These are phyloP conservation scores for Cephonodes hylas DNA, from an alignment of 2,888 invertebrate genomes.

Conservation along the genomic window DNA sequence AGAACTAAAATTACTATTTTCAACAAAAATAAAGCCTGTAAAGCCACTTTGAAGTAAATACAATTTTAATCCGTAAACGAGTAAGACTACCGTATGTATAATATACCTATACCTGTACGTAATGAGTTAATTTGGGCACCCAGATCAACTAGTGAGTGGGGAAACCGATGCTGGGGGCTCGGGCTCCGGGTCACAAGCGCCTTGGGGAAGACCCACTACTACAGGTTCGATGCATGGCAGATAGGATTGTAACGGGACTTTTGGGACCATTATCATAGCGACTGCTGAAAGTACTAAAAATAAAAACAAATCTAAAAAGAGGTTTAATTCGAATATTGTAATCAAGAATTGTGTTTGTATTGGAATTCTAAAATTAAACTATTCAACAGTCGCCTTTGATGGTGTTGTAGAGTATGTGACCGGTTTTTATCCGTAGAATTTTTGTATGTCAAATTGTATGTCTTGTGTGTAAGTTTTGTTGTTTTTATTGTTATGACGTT, in stretches of 20 bases:
- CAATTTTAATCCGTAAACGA: no score
- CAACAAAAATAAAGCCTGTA: no score
- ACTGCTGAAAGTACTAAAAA: neutral
- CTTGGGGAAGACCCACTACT: constrained; percentile 67
- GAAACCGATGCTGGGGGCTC: constrained; percentile 59
- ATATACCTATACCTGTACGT: no score
- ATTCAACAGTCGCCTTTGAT: constrained; percentile 7
- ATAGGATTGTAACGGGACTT: neutral
- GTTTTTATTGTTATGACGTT: neutral
- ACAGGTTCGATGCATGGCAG: constrained; percentile 73
- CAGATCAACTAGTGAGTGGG: constrained; percentile 76
- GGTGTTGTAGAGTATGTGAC: neutral
- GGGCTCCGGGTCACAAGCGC: constrained; percentile 59
- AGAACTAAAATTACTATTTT: neutral
- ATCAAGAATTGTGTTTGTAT: neutral
- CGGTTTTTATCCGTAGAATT: neutral
- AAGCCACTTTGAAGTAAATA: no score
- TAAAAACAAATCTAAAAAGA: no score
- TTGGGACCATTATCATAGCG: constrained; percentile 2
- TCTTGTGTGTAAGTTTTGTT: neutral
- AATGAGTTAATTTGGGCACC: constrained; percentile 49
- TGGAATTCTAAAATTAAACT: neutral
- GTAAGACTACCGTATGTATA: neutral
- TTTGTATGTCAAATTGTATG: neutral
- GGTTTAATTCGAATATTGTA: no score